These are phyloP conservation scores for Crypturellus undulatus DNA, from an alignment of 2,113 vertebrate species.

Conservation along the genomic window DNA sequence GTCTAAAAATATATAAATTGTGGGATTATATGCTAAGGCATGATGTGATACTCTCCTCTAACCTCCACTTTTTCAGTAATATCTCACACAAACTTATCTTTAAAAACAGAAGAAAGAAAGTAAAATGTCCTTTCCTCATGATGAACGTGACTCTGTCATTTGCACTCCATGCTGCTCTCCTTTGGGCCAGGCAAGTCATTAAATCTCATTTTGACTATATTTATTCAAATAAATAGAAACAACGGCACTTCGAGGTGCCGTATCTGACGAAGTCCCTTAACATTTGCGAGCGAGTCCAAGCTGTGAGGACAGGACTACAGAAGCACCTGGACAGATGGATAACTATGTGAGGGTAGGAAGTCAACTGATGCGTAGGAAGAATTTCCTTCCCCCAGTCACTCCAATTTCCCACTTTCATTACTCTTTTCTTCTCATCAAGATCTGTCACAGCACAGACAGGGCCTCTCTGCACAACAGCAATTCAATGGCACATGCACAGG, in stretches of 20 bases:
- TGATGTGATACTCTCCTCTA: neutral
- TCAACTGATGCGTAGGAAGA: neutral
- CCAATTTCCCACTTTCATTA: neutral
- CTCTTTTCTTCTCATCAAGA: neutral
- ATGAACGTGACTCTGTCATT: neutral
- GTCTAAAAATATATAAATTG: neutral
- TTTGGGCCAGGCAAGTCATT: neutral
- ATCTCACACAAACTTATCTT: neutral
- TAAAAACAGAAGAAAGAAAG: neutral
- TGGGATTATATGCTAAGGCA: neutral
- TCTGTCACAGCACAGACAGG: neutral
- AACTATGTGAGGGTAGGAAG: neutral
- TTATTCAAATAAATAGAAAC: neutral
- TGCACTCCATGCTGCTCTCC: neutral
- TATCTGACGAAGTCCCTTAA: neutral
- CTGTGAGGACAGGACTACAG: neutral
- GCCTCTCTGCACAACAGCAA: neutral
- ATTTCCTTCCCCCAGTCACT: neutral
- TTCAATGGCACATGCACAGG: neutral
- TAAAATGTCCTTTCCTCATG: neutral
- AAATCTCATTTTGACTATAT: neutral
- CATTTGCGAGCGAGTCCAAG: neutral
- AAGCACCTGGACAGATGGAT: neutral
- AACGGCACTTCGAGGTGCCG: neutral
- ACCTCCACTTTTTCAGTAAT: neutral